Conservation (phyloP, 2,888 invertebrate species). For the Uloborus plumipes region DNA sequence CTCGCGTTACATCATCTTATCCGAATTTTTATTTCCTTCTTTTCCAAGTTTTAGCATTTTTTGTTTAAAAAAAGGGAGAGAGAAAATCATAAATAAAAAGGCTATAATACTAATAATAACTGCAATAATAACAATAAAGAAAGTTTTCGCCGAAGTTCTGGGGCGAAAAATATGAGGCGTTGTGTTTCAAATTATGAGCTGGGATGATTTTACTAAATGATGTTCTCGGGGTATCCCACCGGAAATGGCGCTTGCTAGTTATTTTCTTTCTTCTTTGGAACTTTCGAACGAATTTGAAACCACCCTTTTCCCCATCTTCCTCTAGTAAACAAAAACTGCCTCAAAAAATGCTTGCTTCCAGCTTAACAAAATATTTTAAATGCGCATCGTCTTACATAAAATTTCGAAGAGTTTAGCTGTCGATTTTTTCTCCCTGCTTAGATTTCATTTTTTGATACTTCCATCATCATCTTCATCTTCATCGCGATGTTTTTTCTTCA, state of each 20-base stretch:
- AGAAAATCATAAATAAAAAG: too few species aligned
- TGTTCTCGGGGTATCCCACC: conserved; percentile 33
- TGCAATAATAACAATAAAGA: too few species aligned
- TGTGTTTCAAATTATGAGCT: conserved; percentile 55
- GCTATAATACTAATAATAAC: too few species aligned
- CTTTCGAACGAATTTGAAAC: too few species aligned
- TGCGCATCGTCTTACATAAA: conserved; percentile 47
- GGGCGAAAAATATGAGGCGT: conserved; percentile 8
- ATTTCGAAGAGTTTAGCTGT: conserved; percentile 34
- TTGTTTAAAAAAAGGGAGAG: too few species aligned
- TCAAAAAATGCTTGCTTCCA: too few species aligned
- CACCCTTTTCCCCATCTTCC: too few species aligned
- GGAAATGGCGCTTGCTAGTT: conserved; percentile 24
- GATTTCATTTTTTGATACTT: conserved; percentile 42
- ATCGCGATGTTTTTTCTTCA: conserved; percentile 20
- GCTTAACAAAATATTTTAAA: conserved; percentile 46
- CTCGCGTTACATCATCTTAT: too few species aligned
- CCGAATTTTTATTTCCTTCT: too few species aligned
- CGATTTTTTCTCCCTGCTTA: conserved; percentile 7
- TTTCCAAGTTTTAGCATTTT: too few species aligned
- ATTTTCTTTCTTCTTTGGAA: conserved; percentile 11
- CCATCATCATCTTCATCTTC: conserved; percentile 38
- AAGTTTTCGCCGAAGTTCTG: too few species aligned
- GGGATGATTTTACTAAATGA: conserved; percentile 38
- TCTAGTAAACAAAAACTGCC: too few species aligned